Percentiles rank a stretch among this genome's conserved stretches.
Conservation (phyloP, 2,113 vertebrate genomes). For the Gallinago paraguaiae region DNA sequence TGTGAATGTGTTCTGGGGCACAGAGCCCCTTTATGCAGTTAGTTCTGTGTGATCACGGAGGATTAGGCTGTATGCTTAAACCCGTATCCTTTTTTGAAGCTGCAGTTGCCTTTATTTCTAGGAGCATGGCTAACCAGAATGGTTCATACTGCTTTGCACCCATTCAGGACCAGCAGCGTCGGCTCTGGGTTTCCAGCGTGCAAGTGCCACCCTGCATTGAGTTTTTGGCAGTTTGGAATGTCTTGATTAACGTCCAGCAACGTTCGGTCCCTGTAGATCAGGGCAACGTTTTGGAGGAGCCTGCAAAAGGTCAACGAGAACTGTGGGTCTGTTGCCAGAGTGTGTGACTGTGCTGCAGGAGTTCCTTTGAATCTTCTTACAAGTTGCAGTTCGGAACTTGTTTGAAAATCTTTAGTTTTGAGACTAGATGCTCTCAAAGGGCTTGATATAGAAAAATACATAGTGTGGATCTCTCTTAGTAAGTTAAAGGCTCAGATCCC, state of each 20-base stretch:
- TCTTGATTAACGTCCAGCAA: neutral
- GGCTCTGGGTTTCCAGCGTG: accelerated
- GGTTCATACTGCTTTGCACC: neutral
- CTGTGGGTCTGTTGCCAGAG: neutral
- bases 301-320: neutral
- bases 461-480: neutral
- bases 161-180: accelerated
- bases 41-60: neutral
- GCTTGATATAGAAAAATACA: neutral
- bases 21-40: neutral
- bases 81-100: neutral
- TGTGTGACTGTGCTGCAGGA: neutral
- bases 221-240: neutral
- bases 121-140: neutral
- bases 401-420: neutral
- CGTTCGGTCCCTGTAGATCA: accelerated
- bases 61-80: neutral
- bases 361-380: neutral
- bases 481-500: neutral
- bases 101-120: neutral
- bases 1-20: neutral
- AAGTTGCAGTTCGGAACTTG: neutral
- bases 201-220: neutral
- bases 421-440: neutral
- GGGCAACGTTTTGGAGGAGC: neutral